Evolutionary conservation across 1,140 invertebrate genomes (phyloP).

Genomic region (Tetramorium parvispinum): DNA sequence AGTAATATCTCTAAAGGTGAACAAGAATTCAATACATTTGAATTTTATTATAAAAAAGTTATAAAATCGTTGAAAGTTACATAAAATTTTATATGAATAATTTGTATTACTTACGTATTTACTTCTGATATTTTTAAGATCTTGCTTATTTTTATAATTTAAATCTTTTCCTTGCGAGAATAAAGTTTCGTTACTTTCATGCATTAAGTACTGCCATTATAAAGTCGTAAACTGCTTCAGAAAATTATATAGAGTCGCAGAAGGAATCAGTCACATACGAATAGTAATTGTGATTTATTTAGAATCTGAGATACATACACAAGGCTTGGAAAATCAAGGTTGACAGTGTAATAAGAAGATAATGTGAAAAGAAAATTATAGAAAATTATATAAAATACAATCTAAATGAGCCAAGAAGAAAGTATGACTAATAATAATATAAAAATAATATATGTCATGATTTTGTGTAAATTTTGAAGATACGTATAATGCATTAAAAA

Average conservation of each 20-base stretch:
- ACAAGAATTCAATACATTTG: not conserved
- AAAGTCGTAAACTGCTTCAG: not conserved
- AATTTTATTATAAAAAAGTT: not conserved
- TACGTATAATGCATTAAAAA: not conserved
- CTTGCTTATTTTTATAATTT: not conserved
- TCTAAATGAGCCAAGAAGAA: not conserved
- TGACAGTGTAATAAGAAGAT: not conserved
- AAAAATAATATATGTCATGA: not conserved
- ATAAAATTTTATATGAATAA: not conserved
- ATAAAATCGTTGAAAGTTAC: no score
- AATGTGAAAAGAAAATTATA: not conserved
- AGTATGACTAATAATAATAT: not conserved
- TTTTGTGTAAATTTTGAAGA: not conserved
- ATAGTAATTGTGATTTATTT: not conserved
- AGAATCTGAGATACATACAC: not conserved
- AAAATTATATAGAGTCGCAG: not conserved
- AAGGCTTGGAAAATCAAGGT: not conserved
- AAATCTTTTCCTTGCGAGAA: not conserved
- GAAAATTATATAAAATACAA: not conserved
- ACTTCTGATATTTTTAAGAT: not conserved
- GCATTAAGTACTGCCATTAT: not conserved
- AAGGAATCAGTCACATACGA: not conserved
- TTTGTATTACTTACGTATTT: not conserved
- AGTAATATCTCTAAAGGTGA: not conserved
- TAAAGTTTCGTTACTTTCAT: not conserved